Base-by-base conservation (phyloP, 2,797 vertebrate species). In the Sebastes wilsoni region DNA sequence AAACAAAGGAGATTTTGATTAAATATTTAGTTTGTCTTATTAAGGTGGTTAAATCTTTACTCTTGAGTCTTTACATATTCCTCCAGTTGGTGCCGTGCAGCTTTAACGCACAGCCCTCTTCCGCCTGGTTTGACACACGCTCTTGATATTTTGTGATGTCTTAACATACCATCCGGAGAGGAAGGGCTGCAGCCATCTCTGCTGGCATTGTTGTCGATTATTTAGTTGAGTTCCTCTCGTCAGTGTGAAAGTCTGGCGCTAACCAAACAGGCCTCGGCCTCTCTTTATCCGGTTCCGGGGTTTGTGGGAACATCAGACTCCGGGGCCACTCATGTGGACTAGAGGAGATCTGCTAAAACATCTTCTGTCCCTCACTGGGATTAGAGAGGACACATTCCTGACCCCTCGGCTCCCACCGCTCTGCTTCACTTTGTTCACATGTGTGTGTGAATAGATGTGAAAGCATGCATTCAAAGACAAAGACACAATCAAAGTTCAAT, bases 321-420 rank as follows among this genome's bases (percentile, higher is more conserved):
- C 70, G 34, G 76, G 61, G 32, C 74, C 86, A 23, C 74, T 93
- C 88, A 92, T 94, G 95, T 90, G 92, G 80, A 94, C 86, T 92
- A 94, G 84, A 87, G 91, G 93, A 95, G 95, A 94, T 95, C 90
- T 87, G 89, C 90, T 96, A 95, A 95, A 96, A 95, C 90, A 96
- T 94, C 95, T 95, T 92, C 90, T 92, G 93, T 92, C 86, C 83
- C 87, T 89, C 73, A 76, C 49, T 65, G 87, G 88, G 94, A 96
- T 96, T 95, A 95, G 80, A 59, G 76, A 6, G 38, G 70, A 81
- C 90, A 87, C 92, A 95, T 94, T 95, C 95, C 94, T 89, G 87
- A 61, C 66, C 82, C 74, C 72, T 83, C 9, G 72, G 84, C 80
- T 91, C 81, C 77, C 72, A 86, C 27, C 77, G 22, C 5, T 81